Base-by-base conservation (phyloP, 2,888 invertebrate genomes). In the Hydraecia micacea region DNA sequence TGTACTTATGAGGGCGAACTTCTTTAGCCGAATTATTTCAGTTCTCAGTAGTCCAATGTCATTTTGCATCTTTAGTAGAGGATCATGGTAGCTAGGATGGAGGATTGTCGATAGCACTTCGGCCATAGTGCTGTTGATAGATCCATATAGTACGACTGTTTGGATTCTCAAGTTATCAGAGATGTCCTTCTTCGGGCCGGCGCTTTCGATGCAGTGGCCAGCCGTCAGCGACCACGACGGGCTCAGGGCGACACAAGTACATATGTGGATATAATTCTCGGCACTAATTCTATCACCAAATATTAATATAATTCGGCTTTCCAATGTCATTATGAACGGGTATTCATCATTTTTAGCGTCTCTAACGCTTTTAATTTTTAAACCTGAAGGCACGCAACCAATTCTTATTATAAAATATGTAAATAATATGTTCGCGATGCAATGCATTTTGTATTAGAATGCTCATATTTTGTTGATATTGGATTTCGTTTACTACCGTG, bases 11-110 rank as follows among this genome's bases (percentile, higher is more conserved):
- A 28, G 2, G 39, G 73, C 84, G 13, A 75, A 84, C 42, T 63
- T 63, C 4, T 74, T 71, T 18, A 86, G 32, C 13, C 0, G 62
- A 4, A 84, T 73, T 0, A 15, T 18, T 52, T 69, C 68, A 62
- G 87, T 84, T 63, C 81, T 58, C 5, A 86, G n/a, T 1, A 84
- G 63, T 25, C 84, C 84, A 32, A 84, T 84, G 70, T 84, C 15
- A 42, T 75, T 86, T 28, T 80, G 84, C 28, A 42, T 60, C 60
- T 71, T 62, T 25, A 70, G 28, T 13, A 49, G 9, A 21, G 65
- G 73, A 25, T 86, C 70, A 18, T 79, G 55, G 60, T 55, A 84
- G 71, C 75, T 76, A 1, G 80, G 84, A 28, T 84, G 80, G 8
- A 66, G 70, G 28, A 76, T 15, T 4, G 55, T 68, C 21, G 84